A percentile compares a stretch with the other conserved stretches of the same genome.
Evolutionary conservation across 2,888 invertebrate species (phyloP).

Genomic region (Ophion ventricosus): DNA sequence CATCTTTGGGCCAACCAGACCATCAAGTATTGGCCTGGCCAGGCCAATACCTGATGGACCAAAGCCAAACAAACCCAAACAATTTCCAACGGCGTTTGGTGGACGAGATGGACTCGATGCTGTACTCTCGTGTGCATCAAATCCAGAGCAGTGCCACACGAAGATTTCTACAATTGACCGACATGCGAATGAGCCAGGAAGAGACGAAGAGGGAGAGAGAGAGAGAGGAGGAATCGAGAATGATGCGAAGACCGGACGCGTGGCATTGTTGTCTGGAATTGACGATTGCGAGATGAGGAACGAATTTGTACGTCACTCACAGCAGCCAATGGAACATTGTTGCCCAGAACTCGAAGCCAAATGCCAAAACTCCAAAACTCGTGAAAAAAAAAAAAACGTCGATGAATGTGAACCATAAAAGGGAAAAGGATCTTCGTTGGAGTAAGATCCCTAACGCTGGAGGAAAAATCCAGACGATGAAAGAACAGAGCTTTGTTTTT

Average conservation of each 20-base stretch:
- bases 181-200: constrained; percentile 7
- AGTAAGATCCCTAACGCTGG: too few relatives aligned
- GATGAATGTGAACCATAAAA: too few relatives aligned
- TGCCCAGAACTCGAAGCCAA: too few relatives aligned
- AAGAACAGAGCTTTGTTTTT: constrained; percentile 14
- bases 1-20: too few relatives aligned
- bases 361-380: too few relatives aligned
- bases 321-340: too few relatives aligned
- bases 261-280: constrained; percentile 65
- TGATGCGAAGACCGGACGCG: constrained; percentile 57
- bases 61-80: too few relatives aligned
- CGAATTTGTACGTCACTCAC: constrained; percentile 1
- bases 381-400: too few relatives aligned
- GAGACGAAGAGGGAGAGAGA: constrained; percentile 9
- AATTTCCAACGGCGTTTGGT: too few relatives aligned
- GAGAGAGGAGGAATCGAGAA: constrained; percentile 13
- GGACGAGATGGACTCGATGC: constrained; percentile 31
- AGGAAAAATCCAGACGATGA: neutral
- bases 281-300: constrained; percentile 60
- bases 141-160: constrained; percentile 35
- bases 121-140: constrained; percentile 51
- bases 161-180: constrained; percentile 63
- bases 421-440: too few relatives aligned
- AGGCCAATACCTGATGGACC: too few relatives aligned
- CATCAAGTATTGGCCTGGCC: too few relatives aligned